Base-by-base conservation (phyloP, 2,888 invertebrate species). In the Athalia rosae region DNA sequence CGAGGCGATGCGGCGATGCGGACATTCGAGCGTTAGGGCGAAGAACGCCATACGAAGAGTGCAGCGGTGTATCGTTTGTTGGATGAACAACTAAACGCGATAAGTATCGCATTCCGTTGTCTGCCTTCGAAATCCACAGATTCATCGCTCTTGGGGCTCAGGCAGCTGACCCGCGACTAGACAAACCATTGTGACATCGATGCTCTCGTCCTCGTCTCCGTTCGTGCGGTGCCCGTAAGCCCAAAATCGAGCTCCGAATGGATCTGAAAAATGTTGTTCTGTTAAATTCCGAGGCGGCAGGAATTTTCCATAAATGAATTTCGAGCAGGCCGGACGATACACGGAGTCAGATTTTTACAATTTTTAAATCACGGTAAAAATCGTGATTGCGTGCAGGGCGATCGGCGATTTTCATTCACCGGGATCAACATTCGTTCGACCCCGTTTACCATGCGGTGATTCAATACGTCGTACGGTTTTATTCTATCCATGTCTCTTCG, bases 101-200 rank as follows among this genome's bases (percentile, higher is more conserved):
- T 48, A 71, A 50, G 13, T 58, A 71, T 71, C 71, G 71, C 58
- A 71, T 71, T 71, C 71, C 71, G 11, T 45, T 71, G 71, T 56
- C 13, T 13, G 45, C 13, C 13, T 11, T 43, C 58, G 45, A 41
- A 41, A 71, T 71, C 15, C 56, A 45, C 71, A 7, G 58, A 43
- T 71, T 58, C 11, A 28, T 58, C 43, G 58, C 58, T 45, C 56
- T 43, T 71, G 11, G 58, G 45, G 71, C 45, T 71, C 58, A 11
- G 48, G 41, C 56, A 61, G 13, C 11, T 58, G 56, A 15, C 56
- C 71, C 28, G 28, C 43, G 41, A 71, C 56, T 45, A 45, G 71
- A 45, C 56, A 56, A 71, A 71, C 56, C 43, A 71, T 43, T 66
- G 66, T 66, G 9, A 48, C 15, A 50, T 8, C 41, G 4, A n/a